Base-by-base conservation (phyloP, 2,888 invertebrate species). In the Coenonympha glycerion region DNA sequence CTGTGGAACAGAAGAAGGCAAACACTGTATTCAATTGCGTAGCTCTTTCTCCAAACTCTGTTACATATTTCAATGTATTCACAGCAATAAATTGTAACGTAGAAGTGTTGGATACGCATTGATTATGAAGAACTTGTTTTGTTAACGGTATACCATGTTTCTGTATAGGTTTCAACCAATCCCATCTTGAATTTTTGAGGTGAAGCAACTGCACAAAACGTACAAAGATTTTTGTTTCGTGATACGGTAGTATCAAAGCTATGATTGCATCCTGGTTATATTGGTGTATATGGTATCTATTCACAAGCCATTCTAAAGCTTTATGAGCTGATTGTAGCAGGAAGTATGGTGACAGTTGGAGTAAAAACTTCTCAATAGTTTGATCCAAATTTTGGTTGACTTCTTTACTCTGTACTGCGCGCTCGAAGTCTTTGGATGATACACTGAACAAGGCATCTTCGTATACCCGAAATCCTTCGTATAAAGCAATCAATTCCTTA, bases 261-360 rank as follows among this genome's bases (percentile, higher is more conserved):
- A 99, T 85, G 31, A 98, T 87, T 0, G 92, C 91, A 67, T 95
- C 92, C 49, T 91, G 90, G 70, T 98, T 98, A 76, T 93, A 98
- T 47, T 93, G 89, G 65, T 99, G 94, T 54, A 99, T 93, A 59
- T 93, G 91, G 72, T 93, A 98, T 61, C 97, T 91, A 66, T 95
- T 91, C 37, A 99, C 91, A 2, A 99, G 88, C 98, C 98, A 99
- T 87, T 99, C 99, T 39, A 99, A 76, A 1, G 96, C 93, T 85
- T 97, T 95, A 60, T 97, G 96, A 0, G 90, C 75, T 0, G 96
- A 90, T 63, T 93, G 93, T 0, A 97, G 81, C 42, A 96, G 87
- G 61, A 99, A 92, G 73, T 97, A 98, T 0, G 99, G 99, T 1
- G 97, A 95, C 3, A 98, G 63, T 28, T 92, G 88, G 2, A 93